Evolutionary conservation across 30 jellyfish, hydroid and myxozoan species (phyloP).

Genomic region (Turritopsis dohrnii): DNA sequence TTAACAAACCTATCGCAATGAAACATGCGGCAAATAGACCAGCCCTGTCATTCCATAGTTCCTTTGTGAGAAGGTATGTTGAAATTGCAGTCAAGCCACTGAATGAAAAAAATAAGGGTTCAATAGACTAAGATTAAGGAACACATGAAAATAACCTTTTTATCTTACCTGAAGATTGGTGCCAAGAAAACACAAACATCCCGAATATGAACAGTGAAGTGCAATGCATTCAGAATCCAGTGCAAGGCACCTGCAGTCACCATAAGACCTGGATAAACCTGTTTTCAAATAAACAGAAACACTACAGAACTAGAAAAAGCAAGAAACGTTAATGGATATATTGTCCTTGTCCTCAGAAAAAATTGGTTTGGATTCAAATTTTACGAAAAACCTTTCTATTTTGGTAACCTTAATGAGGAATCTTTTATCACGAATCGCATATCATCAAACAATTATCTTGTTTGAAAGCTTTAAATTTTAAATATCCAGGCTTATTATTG

Average conservation of each 20-base stretch:
- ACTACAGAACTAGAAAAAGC: neutral
- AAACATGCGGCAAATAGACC: constrained; percentile 98
- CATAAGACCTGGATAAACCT: constrained; percentile 99
- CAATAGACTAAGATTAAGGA: neutral
- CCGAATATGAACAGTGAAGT: constrained; percentile 92
- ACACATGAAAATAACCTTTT: neutral
- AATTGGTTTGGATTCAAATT: too few species aligned
- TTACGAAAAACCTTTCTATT: too few species aligned
- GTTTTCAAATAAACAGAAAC: neutral
- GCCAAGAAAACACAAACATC: constrained; percentile 99
- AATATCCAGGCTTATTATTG: too few species aligned
- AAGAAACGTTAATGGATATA: too few species aligned
- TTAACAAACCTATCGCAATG: constrained; percentile 80
- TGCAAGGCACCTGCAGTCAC: constrained; percentile 98
- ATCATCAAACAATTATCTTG: too few species aligned
- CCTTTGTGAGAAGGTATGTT: constrained; percentile 93
- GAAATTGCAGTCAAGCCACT: constrained; percentile 99
- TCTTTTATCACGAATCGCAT: too few species aligned
- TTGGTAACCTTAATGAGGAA: too few species aligned
- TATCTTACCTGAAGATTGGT: constrained; percentile 87
- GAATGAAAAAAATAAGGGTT: neutral
- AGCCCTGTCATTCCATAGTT: constrained; percentile 99
- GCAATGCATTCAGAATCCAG: constrained; percentile 68
- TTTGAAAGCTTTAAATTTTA: too few species aligned
- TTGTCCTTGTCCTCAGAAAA: too few species aligned